Conservation (phyloP, 1,140 invertebrate genomes). For the Brachionus manjavacas region DNA sequence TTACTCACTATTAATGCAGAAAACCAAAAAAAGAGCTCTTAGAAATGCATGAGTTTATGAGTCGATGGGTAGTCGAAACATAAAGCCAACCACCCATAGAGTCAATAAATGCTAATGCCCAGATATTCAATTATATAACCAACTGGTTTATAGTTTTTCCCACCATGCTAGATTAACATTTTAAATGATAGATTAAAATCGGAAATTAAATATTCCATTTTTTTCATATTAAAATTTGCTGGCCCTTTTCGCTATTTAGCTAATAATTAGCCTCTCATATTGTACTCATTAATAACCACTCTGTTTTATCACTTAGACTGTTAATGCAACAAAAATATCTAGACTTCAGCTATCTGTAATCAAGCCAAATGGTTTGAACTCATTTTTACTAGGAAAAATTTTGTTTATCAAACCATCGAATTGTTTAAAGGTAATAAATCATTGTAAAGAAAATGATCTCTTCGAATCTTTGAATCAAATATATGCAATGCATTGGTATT, state of each 20-base stretch:
- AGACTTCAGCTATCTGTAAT: neutral
- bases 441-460: neutral
- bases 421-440: neutral
- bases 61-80: neutral
- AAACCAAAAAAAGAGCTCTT: neutral
- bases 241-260: neutral
- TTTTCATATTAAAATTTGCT: neutral
- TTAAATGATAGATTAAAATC: neutral
- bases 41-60: neutral
- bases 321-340: neutral
- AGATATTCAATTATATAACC: conserved; percentile 6
- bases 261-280: neutral
- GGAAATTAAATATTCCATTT: neutral
- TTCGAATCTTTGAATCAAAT: neutral
- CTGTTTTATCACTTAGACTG: neutral
- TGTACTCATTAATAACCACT: neutral
- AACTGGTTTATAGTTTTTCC: neutral
- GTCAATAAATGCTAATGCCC: neutral
- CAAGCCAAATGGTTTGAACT: neutral
- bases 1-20: neutral
- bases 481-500: neutral
- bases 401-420: neutral
- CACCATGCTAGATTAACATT: conserved; percentile 1
- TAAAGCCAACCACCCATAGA: neutral
- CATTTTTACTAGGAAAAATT: neutral